phyloP scores from a whole-genome alignment of 2,113 vertebrate species.

The Isichthys henryi region DNA sequence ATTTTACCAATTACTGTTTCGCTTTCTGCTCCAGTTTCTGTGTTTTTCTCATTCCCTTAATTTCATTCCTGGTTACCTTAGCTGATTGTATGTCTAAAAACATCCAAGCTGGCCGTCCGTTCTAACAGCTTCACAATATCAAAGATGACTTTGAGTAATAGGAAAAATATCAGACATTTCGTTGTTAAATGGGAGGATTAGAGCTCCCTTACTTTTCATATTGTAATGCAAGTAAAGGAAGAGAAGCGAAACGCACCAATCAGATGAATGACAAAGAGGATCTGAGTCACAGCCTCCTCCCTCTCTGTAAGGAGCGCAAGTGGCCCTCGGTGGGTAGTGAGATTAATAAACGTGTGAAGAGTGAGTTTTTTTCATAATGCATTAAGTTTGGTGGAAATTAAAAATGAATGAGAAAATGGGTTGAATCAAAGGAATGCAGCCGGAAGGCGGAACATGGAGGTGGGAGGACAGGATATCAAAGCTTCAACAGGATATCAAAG shows the following conservation, averaged over 20 bases:
- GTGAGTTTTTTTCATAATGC: background rate
- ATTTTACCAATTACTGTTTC: background rate
- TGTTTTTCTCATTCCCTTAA: background rate
- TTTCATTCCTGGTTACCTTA: background rate
- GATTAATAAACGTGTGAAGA: background rate
- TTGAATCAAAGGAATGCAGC: background rate
- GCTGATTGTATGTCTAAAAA: background rate
- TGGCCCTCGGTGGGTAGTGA: background rate
- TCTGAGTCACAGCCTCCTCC: background rate
- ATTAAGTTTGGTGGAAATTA: background rate
- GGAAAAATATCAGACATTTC: background rate
- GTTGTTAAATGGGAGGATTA: background rate
- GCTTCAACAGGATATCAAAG: background rate
- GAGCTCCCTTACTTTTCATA: background rate
- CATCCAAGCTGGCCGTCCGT: background rate
- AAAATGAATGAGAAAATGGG: slow-evolving; percentile 5
- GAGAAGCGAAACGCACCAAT: background rate
- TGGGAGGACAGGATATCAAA: background rate
- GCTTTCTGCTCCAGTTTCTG: background rate
- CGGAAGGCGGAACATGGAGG: background rate
- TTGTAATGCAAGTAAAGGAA: background rate
- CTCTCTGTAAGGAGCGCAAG: background rate
- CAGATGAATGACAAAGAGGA: background rate
- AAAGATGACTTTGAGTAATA: background rate
- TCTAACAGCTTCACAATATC: background rate